Evolutionary conservation across 2,797 vertebrate genomes (phyloP).

Genomic region (Sphenopsis melanotis): DNA sequence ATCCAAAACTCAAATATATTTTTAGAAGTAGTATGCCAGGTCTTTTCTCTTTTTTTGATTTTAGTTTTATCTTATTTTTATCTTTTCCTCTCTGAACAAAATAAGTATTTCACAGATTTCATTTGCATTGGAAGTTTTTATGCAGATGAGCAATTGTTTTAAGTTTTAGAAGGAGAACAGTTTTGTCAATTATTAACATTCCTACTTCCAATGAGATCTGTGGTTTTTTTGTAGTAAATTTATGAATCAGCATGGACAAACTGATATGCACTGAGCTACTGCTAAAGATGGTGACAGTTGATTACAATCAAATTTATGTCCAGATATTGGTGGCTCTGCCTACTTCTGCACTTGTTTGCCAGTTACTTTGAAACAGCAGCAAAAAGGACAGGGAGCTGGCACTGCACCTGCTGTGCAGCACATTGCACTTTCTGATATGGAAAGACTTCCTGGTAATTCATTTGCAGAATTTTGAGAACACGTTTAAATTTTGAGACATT

Average conservation of each 20-base stretch:
- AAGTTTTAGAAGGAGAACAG: neutral
- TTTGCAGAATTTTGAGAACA: neutral
- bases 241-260: neutral
- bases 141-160: neutral
- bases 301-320: neutral
- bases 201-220: no score
- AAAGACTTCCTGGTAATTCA: neutral
- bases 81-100: neutral
- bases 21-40: neutral
- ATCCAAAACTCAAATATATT: neutral
- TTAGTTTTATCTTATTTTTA: neutral
- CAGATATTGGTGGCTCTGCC: neutral
- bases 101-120: neutral
- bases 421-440: neutral
- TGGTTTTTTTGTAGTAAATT: neutral
- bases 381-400: neutral
- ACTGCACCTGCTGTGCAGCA: neutral
- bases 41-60: neutral
- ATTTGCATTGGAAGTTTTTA: neutral
- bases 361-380: neutral
- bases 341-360: neutral
- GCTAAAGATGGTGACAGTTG: neutral
- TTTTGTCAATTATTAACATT: neutral
- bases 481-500: neutral
- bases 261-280: neutral